These are phyloP conservation scores for Hepsetus odoe DNA, from an alignment of 2,113 vertebrate genomes.

Conservation along the genomic window DNA sequence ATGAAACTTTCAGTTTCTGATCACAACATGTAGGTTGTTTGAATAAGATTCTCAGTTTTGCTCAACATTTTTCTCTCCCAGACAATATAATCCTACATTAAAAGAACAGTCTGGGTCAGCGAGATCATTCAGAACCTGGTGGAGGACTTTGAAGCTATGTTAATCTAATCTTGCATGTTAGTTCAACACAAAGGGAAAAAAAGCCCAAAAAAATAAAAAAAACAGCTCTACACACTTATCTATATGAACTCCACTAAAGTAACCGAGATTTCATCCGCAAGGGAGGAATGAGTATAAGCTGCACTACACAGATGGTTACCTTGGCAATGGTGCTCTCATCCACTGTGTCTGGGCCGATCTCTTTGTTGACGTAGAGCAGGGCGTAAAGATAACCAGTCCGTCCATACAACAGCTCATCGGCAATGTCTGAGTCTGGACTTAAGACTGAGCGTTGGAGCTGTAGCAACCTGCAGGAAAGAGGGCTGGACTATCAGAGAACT, in stretches of 20 bases:
- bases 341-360: slow-evolving; percentile 84
- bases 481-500: neutral
- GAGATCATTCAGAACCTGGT: neutral
- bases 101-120: neutral
- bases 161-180: neutral
- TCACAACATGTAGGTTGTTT: too few species aligned
- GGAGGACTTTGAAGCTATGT: neutral
- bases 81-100: neutral
- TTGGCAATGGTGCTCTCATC: slow-evolving; percentile 79
- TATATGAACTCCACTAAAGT: neutral
- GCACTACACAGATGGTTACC: slow-evolving; percentile 75
- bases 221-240: neutral
- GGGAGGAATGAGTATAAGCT: neutral
- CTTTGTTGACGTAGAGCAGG: slow-evolving; percentile 89
- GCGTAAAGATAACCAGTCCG: slow-evolving; percentile 91
- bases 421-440: slow-evolving; percentile 82
- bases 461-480: slow-evolving; percentile 77
- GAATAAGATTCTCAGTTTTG: too few species aligned
- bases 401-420: slow-evolving; percentile 93
- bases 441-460: slow-evolving; percentile 86
- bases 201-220: neutral
- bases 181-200: neutral
- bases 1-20: too few species aligned
- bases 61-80: too few species aligned
- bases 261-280: neutral